Conservation (phyloP, 2,888 invertebrate species). For the Netelia virgata region DNA sequence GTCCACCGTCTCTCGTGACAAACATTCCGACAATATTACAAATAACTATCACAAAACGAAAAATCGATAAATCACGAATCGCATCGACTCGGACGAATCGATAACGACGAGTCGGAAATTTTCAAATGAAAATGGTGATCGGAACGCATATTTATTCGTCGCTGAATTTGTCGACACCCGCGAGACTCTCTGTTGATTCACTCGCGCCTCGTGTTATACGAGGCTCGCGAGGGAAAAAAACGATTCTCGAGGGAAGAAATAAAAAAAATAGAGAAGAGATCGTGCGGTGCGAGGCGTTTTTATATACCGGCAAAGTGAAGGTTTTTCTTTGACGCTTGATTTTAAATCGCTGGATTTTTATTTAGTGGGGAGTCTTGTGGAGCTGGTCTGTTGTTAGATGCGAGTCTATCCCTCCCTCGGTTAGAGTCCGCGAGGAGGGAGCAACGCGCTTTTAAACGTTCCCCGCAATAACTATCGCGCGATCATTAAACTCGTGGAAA, state of each 20-base stretch:
- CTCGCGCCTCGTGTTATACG: background rate
- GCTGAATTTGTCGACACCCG: too few species aligned
- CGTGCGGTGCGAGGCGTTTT: conserved; percentile 77
- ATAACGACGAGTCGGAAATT: too few species aligned
- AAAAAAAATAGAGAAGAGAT: conserved; percentile 77
- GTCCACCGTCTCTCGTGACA: conserved; percentile 24
- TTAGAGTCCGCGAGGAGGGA: conserved; percentile 67
- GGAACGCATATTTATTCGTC: too few species aligned
- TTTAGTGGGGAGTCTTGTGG: conserved; percentile 77
- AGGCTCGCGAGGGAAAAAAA: conserved; percentile 37
- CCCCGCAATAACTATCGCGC: conserved; percentile 59
- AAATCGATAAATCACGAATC: too few species aligned
- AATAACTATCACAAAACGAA: too few species aligned
- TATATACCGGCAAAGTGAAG: conserved; percentile 80
- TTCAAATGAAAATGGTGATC: too few species aligned
- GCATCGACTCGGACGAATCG: too few species aligned
- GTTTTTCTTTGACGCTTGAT: conserved; percentile 70
- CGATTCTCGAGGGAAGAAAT: conserved; percentile 53
- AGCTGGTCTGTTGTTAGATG: too few species aligned
- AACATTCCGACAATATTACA: background rate
- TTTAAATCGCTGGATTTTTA: conserved; percentile 58
- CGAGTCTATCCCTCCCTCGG: too few species aligned
- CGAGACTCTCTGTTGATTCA: background rate
- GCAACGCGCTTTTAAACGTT: conserved; percentile 21
- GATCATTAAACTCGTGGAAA: conserved; percentile 69